phyloP scores from a whole-genome alignment of 1,140 invertebrate genomes.

The Caenorhabditis remanei region DNA sequence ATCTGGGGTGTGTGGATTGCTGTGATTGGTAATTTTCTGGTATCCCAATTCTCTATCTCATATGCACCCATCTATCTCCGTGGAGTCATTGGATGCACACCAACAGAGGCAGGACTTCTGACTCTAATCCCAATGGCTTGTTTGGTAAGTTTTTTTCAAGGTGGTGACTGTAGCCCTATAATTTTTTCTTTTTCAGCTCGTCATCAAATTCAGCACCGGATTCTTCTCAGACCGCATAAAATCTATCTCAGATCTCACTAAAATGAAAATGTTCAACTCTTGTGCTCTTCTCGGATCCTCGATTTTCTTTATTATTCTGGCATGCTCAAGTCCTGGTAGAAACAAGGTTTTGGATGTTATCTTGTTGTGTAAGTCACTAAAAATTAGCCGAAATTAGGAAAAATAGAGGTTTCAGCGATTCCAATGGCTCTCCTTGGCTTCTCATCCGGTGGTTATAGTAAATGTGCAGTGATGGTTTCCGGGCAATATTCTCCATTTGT shows the following conservation, averaged over 20 bases:
- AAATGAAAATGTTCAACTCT: constrained; percentile 68
- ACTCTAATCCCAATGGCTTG: constrained; percentile 62
- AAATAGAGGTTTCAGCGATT: constrained; percentile 6
- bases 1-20: constrained; percentile 70
- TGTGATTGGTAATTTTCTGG: constrained; percentile 65
- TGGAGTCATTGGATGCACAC: constrained; percentile 56
- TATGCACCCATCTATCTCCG: constrained; percentile 64
- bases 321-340: constrained; percentile 39
- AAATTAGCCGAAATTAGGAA: background rate
- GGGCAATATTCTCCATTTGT: constrained; percentile 66
- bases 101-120: constrained; percentile 61
- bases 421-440: constrained; percentile 68
- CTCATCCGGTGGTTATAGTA: constrained; percentile 67
- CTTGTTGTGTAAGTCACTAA: constrained; percentile 14
- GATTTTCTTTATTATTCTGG: constrained; percentile 64
- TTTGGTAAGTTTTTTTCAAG: background rate
- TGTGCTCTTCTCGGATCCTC: constrained; percentile 67
- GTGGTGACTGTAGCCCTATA: background rate
- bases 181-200: constrained; percentile 59
- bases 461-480: constrained; percentile 64
- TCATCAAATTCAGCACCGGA: constrained; percentile 68
- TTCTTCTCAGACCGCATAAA: constrained; percentile 64
- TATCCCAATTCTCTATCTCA: constrained; percentile 67
- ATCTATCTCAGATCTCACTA: constrained; percentile 63
- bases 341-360: constrained; percentile 43